phyloP scores from a whole-genome alignment of 2,888 invertebrate species.

The Dinocampus coccinellae region DNA sequence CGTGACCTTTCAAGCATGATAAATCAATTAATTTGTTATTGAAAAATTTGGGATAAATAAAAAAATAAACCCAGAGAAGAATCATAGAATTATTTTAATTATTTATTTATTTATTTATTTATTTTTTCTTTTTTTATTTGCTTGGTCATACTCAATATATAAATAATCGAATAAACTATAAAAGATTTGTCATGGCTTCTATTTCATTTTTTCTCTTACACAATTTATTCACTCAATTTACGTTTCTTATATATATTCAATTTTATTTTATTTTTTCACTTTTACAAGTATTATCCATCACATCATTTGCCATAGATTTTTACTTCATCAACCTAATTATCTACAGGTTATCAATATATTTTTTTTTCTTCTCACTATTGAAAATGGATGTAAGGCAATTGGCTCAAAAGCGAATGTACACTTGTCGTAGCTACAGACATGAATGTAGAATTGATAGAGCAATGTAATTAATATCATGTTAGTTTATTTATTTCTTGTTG shows the following conservation, averaged over 20 bases:
- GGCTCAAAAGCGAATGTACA: background rate
- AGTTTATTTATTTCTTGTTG: background rate
- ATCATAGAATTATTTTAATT: no score
- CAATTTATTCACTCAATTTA: background rate
- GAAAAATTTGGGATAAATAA: background rate
- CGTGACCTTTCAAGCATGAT: conserved; percentile 8
- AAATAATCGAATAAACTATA: conserved; percentile 33
- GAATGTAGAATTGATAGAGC: background rate
- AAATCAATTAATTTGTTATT: conserved; percentile 24
- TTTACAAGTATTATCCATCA: conserved; percentile 1
- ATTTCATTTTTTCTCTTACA: background rate
- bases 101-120: no score
- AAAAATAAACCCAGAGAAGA: background rate
- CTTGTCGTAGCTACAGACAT: background rate
- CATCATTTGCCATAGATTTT: conserved; percentile 7
- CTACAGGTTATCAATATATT: background rate
- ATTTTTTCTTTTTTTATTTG: no score
- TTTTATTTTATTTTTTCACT: background rate
- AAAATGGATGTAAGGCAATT: background rate
- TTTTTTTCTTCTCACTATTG: background rate
- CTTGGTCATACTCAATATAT: conserved; percentile 37
- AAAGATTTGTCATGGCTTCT: conserved; percentile 3
- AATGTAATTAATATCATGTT: conserved; percentile 5
- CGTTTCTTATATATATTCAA: background rate
- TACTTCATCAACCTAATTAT: conserved; percentile 14